Base-by-base conservation (phyloP, 2,888 invertebrate genomes). In the Empis livida region DNA sequence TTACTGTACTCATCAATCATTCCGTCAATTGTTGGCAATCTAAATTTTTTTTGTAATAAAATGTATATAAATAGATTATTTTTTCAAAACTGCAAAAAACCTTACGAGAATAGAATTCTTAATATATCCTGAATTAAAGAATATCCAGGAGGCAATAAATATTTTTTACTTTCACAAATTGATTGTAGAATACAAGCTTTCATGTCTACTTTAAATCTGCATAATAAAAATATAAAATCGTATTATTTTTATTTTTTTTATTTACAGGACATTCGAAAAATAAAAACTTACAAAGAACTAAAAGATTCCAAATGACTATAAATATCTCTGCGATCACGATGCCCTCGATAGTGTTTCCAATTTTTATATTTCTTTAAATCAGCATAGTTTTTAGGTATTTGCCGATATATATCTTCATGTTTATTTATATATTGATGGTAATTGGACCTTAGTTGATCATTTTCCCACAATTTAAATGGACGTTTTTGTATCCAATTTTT, bases 121-220 rank as follows among this genome's bases (percentile, higher is more conserved):
- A 84, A 60, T 51, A 83, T 66, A 60, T 84, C 83, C 53, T 80
- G 80, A 27, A 82, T 70, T 56, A 85, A 72, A 4, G 82, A 82
- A 55, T 73, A 73, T 14, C 82, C 82, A 8, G 73, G 75, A 0
- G 77, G 73, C 40, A 76, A 72, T 17, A 82, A 64, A 54, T 75
- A 67, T n/a, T 67, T 63, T 53, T 73, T 74, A 6, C 78, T 75
- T 57, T 84, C 83, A 57, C 85, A 85, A 50, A 85, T 77, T 50
- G 79, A 76, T 54, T 79, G 73, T 51, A 80, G 64, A 20, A 85
- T 64, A 57, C 84, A 84, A 4, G 61, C 53, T 41, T 61, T 64
- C 10, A 57, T 51, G 47, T 35, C 35, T n/a, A 35, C n/a, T 35
- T 13, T n/a, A 35, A 35, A 35, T 35, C 35, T 35, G n/a, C 3